Evolutionary conservation across 1,140 invertebrate species (phyloP), one percentile per base, ranked within the genome.

Genomic region (Pinna nobilis): DNA sequence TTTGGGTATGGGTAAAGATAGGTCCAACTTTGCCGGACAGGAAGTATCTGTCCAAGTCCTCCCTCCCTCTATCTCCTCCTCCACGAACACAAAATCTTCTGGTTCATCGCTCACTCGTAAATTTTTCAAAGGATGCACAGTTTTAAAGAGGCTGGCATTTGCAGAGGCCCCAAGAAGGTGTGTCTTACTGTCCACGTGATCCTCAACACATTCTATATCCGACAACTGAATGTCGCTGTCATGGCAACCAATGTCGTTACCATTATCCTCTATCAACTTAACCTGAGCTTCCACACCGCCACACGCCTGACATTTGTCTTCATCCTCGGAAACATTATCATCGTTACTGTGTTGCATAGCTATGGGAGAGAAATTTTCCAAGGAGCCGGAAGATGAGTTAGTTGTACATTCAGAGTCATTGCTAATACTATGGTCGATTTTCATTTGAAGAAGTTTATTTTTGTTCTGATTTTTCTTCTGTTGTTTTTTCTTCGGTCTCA

Each of bases 401-500:
- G 33, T 50, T 65, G 37, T 75, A 51, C 72, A 51, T 7, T 57
- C 32, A 37, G 69, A 33, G 37, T 63, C 57, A 51, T n/a, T 70
- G 20, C 20, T 70, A 20, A 9, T 49, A 50, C 32, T 15, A 23
- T 53, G 41, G 23, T 72, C 37, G 32, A 53, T 35, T 30, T 35
- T 53, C n/a, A 44, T 30, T 15, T 49, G 32, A 44, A 67, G 35
- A 41, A 69, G 72, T 23, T 66, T 59, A 59, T 74, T 74, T 28
- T 60, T 32, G 39, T 35, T 60, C 30, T 33, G 28, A n/a, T n/a
- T n/a, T n/a, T n/a, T n/a, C 57, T 41, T 51, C 41, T 51, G 39
- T 25, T 41, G 23, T 25, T 28, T 63, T 41, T 80, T 67, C 57
- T 81, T 81, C 28, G 79, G 79, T 69, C 76, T 61, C 13, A 81